Conservation (phyloP, 2,888 invertebrate genomes). For the Xestia sexstrigata region DNA sequence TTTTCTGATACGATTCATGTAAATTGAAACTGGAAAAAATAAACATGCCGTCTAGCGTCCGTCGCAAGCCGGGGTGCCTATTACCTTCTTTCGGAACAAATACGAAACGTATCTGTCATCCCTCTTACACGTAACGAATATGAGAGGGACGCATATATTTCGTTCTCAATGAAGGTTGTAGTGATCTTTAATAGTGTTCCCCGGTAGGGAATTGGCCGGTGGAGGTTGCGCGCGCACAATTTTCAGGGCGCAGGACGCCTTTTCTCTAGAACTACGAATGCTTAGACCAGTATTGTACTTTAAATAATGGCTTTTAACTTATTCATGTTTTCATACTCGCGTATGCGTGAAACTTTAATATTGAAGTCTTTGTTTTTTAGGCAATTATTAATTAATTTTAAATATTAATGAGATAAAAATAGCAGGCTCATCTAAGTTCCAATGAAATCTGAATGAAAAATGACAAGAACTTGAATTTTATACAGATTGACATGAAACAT, state of each 20-base stretch:
- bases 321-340: not conserved
- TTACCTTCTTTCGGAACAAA: conserved; percentile 34
- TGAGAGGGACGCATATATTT: conserved; percentile 68
- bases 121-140: conserved; percentile 22
- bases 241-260: conserved; percentile 88
- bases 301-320: conserved; percentile 27
- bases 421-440: not conserved
- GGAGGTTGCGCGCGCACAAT: conserved; percentile 85
- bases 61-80: conserved; percentile 40
- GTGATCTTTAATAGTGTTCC: conserved; percentile 69
- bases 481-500: not conserved
- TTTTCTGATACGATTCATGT: conserved; percentile 35
- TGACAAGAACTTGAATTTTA: not conserved
- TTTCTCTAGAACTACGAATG: conserved; percentile 78
- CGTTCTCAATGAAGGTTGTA: conserved; percentile 69
- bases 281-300: conserved; percentile 75
- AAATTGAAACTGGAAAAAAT: conserved; percentile 56
- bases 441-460: not conserved
- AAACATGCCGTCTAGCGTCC: conserved; percentile 47
- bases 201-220: conserved; percentile 76
- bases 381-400: not conserved
- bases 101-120: conserved; percentile 31
- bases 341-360: not conserved
- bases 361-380: not conserved
- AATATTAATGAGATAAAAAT: not conserved